Evolutionary conservation across 2,797 vertebrate species (phyloP).

Genomic region (Acipenser transmontanus): DNA sequence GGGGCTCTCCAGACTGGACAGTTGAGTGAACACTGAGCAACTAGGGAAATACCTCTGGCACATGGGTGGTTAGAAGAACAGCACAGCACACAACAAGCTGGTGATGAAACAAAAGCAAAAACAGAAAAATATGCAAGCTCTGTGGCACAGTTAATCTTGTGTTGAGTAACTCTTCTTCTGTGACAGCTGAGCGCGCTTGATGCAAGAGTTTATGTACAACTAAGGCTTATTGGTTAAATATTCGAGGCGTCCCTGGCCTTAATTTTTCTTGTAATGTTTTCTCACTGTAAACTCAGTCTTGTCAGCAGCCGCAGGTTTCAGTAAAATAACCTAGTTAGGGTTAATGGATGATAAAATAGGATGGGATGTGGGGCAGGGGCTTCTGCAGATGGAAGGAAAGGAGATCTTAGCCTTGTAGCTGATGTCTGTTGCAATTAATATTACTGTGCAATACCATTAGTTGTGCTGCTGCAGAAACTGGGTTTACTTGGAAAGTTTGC

Average conservation of each 20-base stretch:
- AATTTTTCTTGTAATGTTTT: conserved; percentile 56
- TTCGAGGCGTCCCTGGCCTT: conserved; percentile 80
- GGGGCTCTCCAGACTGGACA: conserved; percentile 52
- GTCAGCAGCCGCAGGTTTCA: conserved; percentile 71
- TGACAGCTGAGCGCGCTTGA: conserved; percentile 75
- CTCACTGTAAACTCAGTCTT: conserved; percentile 85
- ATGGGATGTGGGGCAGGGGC: conserved; percentile 6
- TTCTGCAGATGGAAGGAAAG: conserved; percentile 8
- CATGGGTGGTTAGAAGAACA: conserved; percentile 56
- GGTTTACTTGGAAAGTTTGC: conserved; percentile 98
- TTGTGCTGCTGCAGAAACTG: conserved; percentile 62
- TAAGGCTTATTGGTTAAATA: conserved; percentile 99
- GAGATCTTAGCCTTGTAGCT: conserved; percentile 44
- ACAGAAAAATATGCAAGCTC: conserved; percentile 42
- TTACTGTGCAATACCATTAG: conserved; percentile 82
- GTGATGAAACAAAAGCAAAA: conserved; percentile 50
- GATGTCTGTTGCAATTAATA: conserved; percentile 70
- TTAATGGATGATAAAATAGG: conserved; percentile 11
- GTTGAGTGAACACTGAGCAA: conserved; percentile 56
- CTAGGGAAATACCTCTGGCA: conserved; percentile 59
- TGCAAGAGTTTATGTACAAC: conserved; percentile 94
- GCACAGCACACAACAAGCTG: conserved; percentile 60
- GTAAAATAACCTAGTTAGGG: conserved; percentile 19
- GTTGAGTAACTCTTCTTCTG: conserved; percentile 78
- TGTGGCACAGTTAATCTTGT: conserved; percentile 87